Base-by-base conservation (phyloP, 1,140 invertebrate genomes). In the Zaprionus kolodkinae region DNA sequence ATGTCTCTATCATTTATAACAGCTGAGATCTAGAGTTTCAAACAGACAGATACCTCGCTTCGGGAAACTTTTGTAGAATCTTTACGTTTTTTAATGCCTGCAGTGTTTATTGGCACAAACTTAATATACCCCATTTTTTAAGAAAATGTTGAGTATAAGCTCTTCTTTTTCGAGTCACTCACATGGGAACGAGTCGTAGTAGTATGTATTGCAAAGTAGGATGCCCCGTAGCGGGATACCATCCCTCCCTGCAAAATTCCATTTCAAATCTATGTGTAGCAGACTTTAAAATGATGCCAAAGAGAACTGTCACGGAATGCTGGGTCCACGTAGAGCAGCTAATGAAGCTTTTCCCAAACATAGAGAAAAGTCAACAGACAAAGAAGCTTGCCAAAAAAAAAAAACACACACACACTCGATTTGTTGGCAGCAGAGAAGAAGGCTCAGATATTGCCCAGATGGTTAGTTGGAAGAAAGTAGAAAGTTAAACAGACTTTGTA, bases 201-300 rank as follows among this genome's bases (percentile, higher is more conserved):
- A 6, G 27, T 30, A 30, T 30, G 27, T 30, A 30, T 30, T 30
- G 25, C 25, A 6, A 2, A 35, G 33, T 35, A 7, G 33, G 33
- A 9, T 35, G 33, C 33, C 33, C 33, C 33, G 10, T 10, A 35
- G 33, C 33, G 0, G 10, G 33, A 5, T 30, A 30, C 27, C 27
- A 4, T 10, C 7, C 33, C 36, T 15, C 25, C 25, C 52, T 48
- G 21, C 27, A 76, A 66, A 60, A 43, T 48, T 64, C 54, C 38
- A 57, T 66, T 72, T 15, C 84, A 87, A 87, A 87, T 87, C 83
- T 88, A 88, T 87, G 83, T 88, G 66, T 86, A 83, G 87, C 76
- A 61, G 69, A 56, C 65, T 65, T 35, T 54, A 68, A 78, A 54
- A 79, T 65, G 57, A 67, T 43, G 50, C 38, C 27, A 69, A 56